These are phyloP conservation scores for Apocheima hispidaria DNA, from an alignment of 2,888 invertebrate genomes.

Conservation along the genomic window DNA sequence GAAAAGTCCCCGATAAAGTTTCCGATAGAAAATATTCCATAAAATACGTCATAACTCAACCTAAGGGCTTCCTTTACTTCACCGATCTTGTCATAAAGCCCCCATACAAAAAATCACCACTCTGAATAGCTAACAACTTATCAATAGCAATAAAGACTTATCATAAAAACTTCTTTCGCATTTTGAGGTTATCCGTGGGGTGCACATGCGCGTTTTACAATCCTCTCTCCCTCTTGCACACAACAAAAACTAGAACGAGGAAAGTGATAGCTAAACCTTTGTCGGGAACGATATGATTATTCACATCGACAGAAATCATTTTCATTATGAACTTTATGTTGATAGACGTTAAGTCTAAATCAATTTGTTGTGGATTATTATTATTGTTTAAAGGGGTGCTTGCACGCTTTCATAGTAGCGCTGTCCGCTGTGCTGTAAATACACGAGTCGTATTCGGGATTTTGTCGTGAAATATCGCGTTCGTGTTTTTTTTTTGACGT, in stretches of 20 bases:
- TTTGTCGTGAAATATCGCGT: slow-evolving; percentile 19
- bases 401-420: slow-evolving; percentile 56
- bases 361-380: slow-evolving; percentile 57
- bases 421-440: slow-evolving; percentile 54
- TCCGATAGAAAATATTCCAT: slow-evolving; percentile 18
- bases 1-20: slow-evolving; percentile 21
- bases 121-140: slow-evolving; percentile 57
- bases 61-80: slow-evolving; percentile 46
- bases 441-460: slow-evolving; percentile 35
- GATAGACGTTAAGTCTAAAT: slow-evolving; percentile 50
- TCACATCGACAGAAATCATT: slow-evolving; percentile 47
- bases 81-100: slow-evolving; percentile 52
- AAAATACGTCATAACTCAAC: slow-evolving; percentile 40
- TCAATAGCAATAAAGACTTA: slow-evolving; percentile 65
- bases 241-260: slow-evolving; percentile 46
- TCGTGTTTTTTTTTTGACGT: slow-evolving; percentile 22
- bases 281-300: slow-evolving; percentile 62
- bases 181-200: slow-evolving; percentile 61
- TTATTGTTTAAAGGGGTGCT: slow-evolving; percentile 69
- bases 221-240: slow-evolving; percentile 56
- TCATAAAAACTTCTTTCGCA: slow-evolving; percentile 65
- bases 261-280: slow-evolving; percentile 61
- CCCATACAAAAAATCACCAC: slow-evolving; percentile 54
- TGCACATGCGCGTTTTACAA: slow-evolving; percentile 67
- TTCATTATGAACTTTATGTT: slow-evolving; percentile 48